Percentiles rank a stretch among this genome's conserved stretches.
Evolutionary conservation across 2,797 vertebrate genomes (phyloP).

Genomic region (Scolopax bukidnonensis): DNA sequence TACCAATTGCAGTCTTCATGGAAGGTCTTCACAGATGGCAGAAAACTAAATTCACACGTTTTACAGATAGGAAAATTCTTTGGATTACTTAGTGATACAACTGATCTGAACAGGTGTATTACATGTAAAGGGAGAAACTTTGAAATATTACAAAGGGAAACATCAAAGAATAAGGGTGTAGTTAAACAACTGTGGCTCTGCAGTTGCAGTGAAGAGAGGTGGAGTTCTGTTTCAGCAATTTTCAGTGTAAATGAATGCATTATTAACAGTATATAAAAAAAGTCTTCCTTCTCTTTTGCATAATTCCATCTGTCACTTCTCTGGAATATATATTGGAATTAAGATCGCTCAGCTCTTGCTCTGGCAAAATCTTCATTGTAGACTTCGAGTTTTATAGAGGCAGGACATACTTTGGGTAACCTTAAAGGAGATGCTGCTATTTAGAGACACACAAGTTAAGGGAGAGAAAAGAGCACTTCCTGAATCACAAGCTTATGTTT

Average conservation of each 20-base stretch:
- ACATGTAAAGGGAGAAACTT: not conserved
- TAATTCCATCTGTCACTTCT: not conserved
- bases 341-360: not conserved
- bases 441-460: not conserved
- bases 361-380: not conserved
- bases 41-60: accelerated
- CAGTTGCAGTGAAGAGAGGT: not conserved
- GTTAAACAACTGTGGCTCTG: not conserved
- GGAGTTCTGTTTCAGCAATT: not conserved
- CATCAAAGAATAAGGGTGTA: not conserved
- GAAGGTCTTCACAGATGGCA: not conserved
- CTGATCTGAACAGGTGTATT: not conserved
- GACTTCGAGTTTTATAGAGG: not conserved
- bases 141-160: not conserved
- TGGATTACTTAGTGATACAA: not conserved
- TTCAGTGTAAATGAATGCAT: not conserved
- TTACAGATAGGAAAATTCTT: not conserved
- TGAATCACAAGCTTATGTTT: not conserved
- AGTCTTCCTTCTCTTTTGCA: not conserved
- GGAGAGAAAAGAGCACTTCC: not conserved
- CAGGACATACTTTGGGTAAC: not conserved
- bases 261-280: not conserved
- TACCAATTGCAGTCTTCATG: not conserved
- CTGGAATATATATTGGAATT: not conserved
- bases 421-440: not conserved